Percentiles rank a stretch among this genome's conserved stretches.
Conservation (phyloP, 1,140 invertebrate genomes). For the Drosophila aff. region DNA sequence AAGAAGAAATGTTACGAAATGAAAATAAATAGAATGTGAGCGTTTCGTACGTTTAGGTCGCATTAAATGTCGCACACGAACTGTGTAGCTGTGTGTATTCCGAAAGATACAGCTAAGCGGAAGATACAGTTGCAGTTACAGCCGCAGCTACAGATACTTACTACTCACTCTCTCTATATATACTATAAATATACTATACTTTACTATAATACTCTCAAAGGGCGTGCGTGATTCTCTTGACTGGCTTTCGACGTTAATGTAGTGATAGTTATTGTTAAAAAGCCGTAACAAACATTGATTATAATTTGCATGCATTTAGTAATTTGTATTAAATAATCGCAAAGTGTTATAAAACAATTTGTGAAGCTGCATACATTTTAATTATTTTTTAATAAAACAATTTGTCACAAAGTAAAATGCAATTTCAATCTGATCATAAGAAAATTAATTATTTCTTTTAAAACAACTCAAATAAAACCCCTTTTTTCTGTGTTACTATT, state of each 20-base stretch:
- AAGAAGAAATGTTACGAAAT: conserved; percentile 53
- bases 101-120: conserved; percentile 21
- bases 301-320: conserved; percentile 16
- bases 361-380: background rate
- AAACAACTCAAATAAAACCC: background rate
- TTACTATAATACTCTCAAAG: conserved; percentile 6
- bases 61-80: conserved; percentile 39
- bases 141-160: conserved; percentile 5
- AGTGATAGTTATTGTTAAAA: conserved; percentile 16
- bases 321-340: conserved; percentile 8
- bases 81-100: conserved; percentile 8
- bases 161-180: background rate
- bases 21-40: conserved; percentile 52
- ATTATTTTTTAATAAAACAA: background rate
- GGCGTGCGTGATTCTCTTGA: conserved; percentile 14
- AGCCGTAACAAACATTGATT: conserved; percentile 10
- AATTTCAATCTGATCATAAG: background rate
- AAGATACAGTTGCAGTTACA: conserved; percentile 17
- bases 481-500: background rate
- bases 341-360: conserved; percentile 14
- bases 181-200: background rate
- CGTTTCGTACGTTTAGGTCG: background rate
- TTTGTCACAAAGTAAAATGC: background rate
- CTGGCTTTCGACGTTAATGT: conserved; percentile 7
- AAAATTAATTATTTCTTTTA: no score